Evolutionary conservation across 2,113 vertebrate genomes (phyloP), one percentile per base, ranked within the genome.

Genomic region (Chunga burmeisteri): DNA sequence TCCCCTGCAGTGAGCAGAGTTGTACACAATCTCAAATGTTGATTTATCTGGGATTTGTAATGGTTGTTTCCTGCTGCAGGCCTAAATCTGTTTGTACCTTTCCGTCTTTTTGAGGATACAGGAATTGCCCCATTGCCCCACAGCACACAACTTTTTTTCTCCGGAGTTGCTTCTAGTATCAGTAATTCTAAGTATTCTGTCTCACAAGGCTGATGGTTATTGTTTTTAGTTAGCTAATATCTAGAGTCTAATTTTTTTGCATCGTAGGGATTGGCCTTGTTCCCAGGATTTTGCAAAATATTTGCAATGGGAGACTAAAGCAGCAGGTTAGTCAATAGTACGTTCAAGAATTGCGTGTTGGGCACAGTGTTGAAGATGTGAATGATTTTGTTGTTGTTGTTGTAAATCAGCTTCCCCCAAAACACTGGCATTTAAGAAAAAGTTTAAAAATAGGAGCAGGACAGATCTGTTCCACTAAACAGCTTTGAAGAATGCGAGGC

Each of bases 201-300:
- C 82, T 88, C 42, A 79, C 61, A 63, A 61, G 47, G 61, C n/a
- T 94, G 81, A 72, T 93, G 55, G 52, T 83, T 90, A 30, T 7
- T 94, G 42, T 78, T 91, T 96, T 83, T 83, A 72, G 74, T 93
- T 94, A 81, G 87, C 58, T 86, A 91, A 47, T 93, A 78, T 38
- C 72, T 42, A 30, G 77, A 89, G 88, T 52, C 42, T 67, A 7
- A 19, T 87, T 80, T 90, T 91, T 92, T 81, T 66, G 16, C 58
- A 95, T 83, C 91, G 95, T 65, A 71, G 62, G 63, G 78, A 85
- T 90, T 97, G 75, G 74, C 92, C 62, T 93, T 52, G 44, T 93
- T 96, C 91, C 95, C 83, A 96, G 93, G 73, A 96, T 97, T 97
- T 94, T 89, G 82, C 82, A 93, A 94, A 96, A 94, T 97, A 91